Conservation (phyloP, 2,113 vertebrate genomes). For the Calyptomena viridis region DNA sequence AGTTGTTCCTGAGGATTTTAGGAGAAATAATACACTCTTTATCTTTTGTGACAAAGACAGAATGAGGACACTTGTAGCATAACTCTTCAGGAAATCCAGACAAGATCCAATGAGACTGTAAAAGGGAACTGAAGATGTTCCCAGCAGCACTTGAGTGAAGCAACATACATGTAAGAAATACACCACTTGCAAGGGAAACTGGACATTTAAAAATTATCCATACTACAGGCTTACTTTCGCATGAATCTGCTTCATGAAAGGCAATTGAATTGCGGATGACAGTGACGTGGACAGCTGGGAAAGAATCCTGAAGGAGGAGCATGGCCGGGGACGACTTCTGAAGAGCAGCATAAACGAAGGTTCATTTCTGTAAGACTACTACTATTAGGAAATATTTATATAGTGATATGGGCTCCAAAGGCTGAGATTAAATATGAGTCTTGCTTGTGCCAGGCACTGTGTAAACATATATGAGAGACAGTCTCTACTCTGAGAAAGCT, state of each 20-base stretch:
- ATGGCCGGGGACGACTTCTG: accelerated
- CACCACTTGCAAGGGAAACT: neutral
- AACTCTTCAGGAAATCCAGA: neutral
- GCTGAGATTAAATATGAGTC: neutral
- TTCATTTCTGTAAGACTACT: neutral
- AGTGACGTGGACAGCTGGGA: neutral
- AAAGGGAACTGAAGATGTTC: neutral
- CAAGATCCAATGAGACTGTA: neutral
- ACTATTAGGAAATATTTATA: constrained; percentile 12
- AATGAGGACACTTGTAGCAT: neutral
- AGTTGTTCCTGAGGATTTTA: neutral
- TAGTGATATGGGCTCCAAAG: neutral
- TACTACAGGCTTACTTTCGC: neutral
- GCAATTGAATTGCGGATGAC: neutral
- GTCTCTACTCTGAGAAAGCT: neutral
- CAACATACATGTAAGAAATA: neutral
- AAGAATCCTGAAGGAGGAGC: neutral
- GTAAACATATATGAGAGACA: neutral
- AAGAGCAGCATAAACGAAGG: neutral
- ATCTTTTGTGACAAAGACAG: neutral
- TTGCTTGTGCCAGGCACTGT: neutral
- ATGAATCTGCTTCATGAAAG: neutral
- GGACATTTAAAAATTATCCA: neutral
- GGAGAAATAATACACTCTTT: neutral
- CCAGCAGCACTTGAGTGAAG: neutral